Percentiles rank a stretch among this genome's conserved stretches.
phyloP scores from a whole-genome alignment of 2,113 vertebrate species.

The Aegotheles bennettii region DNA sequence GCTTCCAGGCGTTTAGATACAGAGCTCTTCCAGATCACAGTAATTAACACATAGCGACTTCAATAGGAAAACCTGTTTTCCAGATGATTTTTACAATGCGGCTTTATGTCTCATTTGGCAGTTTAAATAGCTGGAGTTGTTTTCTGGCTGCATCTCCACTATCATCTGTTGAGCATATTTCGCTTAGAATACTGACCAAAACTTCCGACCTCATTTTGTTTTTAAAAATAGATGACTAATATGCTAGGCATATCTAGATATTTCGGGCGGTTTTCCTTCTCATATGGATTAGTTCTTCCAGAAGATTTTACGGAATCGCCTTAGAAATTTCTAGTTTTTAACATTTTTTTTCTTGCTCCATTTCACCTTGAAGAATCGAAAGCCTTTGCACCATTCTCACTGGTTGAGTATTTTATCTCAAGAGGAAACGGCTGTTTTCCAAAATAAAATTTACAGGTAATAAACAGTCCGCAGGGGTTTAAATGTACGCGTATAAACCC shows the following conservation, averaged over 20 bases:
- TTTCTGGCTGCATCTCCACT: slow-evolving; percentile 77
- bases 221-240: background rate
- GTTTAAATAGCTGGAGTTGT: slow-evolving; percentile 81
- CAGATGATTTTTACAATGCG: slow-evolving; percentile 87
- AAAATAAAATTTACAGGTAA: background rate
- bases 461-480: background rate
- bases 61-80: slow-evolving; percentile 85
- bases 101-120: slow-evolving; percentile 87
- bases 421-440: background rate
- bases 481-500: background rate
- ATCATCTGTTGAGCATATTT: slow-evolving; percentile 84
- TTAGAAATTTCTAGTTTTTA: background rate
- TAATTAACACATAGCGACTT: slow-evolving; percentile 83
- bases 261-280: background rate
- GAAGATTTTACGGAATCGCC: background rate
- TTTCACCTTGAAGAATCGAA: background rate
- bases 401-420: background rate
- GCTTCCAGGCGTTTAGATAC: slow-evolving; percentile 77
- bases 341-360: background rate
- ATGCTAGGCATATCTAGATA: background rate
- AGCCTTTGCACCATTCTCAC: background rate
- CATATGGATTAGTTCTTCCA: background rate
- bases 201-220: slow-evolving; percentile 14
- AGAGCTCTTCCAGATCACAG: slow-evolving; percentile 81
- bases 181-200: slow-evolving; percentile 69